Conservation (phyloP, 2,888 invertebrate species). For the Copidosoma aretas region DNA sequence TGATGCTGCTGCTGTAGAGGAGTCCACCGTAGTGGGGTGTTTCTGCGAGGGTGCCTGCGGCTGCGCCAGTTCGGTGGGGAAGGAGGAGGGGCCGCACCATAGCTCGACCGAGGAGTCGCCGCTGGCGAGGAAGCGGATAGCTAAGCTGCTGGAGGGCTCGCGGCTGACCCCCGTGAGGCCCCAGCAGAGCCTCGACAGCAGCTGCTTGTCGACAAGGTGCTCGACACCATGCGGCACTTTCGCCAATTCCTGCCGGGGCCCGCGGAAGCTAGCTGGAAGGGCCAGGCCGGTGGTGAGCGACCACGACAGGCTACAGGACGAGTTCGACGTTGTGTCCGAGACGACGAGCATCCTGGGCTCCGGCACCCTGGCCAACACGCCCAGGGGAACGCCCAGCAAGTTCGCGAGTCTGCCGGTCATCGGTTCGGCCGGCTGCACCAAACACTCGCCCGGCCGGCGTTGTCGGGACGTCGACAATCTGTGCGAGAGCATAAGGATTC, state of each 20-base stretch:
- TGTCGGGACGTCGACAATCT: conserved; percentile 50
- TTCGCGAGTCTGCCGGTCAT: neutral
- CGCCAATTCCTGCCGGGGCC: conserved; percentile 36
- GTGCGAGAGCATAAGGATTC: conserved; percentile 52
- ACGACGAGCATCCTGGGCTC: conserved; percentile 42
- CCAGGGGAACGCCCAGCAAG: conserved; percentile 13
- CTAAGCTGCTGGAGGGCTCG: conserved; percentile 40
- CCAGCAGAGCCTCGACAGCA: conserved; percentile 3
- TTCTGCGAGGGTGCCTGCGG: conserved; percentile 57
- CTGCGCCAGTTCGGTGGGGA: conserved; percentile 44
- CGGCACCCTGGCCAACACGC: conserved; percentile 27
- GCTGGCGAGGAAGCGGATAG: conserved; percentile 34
- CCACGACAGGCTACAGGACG: conserved; percentile 51
- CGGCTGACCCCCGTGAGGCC: conserved; percentile 1
- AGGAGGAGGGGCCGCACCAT: neutral
- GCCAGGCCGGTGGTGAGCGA: conserved; percentile 42
- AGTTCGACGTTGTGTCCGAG: conserved; percentile 52
- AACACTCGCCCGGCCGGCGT: conserved; percentile 44
- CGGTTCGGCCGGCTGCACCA: neutral
- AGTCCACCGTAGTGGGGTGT: conserved; percentile 36
- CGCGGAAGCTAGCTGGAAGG: conserved; percentile 41
- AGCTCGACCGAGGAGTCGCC: conserved; percentile 25
- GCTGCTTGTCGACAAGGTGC: conserved; percentile 43
- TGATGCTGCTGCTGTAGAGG: neutral
- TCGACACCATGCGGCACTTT: conserved; percentile 46